These are phyloP conservation scores for Lutraria lutraria DNA, from an alignment of 2,888 invertebrate species.

Conservation along the genomic window DNA sequence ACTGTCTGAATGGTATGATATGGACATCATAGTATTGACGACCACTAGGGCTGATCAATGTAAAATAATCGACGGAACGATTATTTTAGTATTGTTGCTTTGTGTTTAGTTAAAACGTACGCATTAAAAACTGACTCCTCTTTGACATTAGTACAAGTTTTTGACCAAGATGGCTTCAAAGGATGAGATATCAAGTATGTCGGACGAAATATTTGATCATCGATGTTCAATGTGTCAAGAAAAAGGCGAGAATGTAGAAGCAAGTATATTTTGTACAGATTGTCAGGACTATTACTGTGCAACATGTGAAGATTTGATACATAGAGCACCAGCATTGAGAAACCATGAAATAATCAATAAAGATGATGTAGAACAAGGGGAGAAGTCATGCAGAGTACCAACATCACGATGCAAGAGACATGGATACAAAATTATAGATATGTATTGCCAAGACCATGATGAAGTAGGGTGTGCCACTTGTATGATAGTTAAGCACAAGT, in stretches of 20 bases:
- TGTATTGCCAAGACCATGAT: not conserved
- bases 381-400: not conserved
- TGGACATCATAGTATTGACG: too few relatives aligned
- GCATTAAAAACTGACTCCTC: too few relatives aligned
- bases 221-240: not conserved
- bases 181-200: not conserved
- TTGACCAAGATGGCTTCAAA: not conserved
- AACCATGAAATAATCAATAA: not conserved
- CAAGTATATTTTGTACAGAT: not conserved
- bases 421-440: not conserved
- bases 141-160: too few relatives aligned
- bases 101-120: too few relatives aligned
- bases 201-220: not conserved
- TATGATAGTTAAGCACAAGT: not conserved
- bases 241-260: not conserved
- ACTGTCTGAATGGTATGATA: too few relatives aligned
- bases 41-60: too few relatives aligned
- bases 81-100: too few relatives aligned
- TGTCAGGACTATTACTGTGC: not conserved
- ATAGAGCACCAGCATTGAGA: not conserved
- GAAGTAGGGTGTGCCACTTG: not conserved
- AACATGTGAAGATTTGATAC: not conserved
- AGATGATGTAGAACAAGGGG: not conserved
- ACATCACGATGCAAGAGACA: not conserved
- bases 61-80: too few relatives aligned